Evolutionary conservation across 2,113 vertebrate genomes (phyloP), one percentile per base, ranked within the genome.

Genomic region (Serilophus lunatus): DNA sequence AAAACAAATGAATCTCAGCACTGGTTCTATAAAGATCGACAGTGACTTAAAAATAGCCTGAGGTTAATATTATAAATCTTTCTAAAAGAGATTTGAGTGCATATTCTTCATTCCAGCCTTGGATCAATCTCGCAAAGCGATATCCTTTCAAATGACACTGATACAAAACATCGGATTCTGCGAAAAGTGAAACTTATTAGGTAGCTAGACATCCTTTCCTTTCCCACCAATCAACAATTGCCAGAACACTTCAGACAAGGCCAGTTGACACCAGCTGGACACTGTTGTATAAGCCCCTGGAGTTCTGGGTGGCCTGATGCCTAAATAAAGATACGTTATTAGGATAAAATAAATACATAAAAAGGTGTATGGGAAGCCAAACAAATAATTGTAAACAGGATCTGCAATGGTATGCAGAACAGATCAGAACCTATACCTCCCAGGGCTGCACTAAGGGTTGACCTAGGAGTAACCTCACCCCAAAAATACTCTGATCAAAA

Each of bases 51-150:
- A 97, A 98, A 98, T 98, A 98, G 98, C 98, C 97, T 96, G 93
- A 97, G 97, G 98, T 97, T 98, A 98, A 97, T 98, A 98, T 98
- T 98, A 98, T 98, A 98, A 98, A 98, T 98, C 98, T 98, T 98
- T 97, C 97, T 97, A 98, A 98, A 97, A 97, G 96, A 97, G 97
- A 98, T 98, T 97, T 98, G 93, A 97, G 96, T 96, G 96, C 97
- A 97, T 97, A 98, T 98, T 98, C 96, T 97, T 98, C 97, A 97
- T 98, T 96, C 96, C 64, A 95, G 84, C 89, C 96, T 97, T 97
- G 96, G 97, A 98, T 97, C 97, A 97, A 97, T 98, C 95, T 97
- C 54, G 1, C 90, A 95, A 96, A 97, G 93, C 31, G 88, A 97
- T 97, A 97, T 93, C 96, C 96, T 97, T 98, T 97, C 94, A 97